phyloP scores from a whole-genome alignment of 2,113 vertebrate species.

The Gallinago paraguaiae region DNA sequence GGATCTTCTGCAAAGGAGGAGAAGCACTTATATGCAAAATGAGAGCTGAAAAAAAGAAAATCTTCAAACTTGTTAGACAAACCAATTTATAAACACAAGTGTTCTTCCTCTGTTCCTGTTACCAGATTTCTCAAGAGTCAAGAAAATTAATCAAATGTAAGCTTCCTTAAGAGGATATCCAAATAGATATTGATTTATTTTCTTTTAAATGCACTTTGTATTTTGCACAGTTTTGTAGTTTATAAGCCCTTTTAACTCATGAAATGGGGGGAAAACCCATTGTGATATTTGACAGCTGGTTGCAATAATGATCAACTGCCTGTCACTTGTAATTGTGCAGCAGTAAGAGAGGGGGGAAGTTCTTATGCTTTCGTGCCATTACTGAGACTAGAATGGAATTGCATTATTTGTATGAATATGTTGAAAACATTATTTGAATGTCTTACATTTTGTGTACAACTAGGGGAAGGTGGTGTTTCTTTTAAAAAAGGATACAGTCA shows the following conservation, averaged over 20 bases:
- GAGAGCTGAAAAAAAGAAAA: background rate
- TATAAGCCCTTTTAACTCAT: conserved; percentile 20
- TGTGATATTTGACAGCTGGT: conserved; percentile 21
- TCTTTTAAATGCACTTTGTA: background rate
- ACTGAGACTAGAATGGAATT: background rate
- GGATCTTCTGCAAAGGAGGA: background rate
- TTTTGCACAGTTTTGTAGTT: conserved; percentile 18
- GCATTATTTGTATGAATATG: background rate
- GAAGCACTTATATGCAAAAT: background rate
- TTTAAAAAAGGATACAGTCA: background rate
- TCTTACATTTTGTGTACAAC: background rate
- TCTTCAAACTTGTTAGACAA: conserved; percentile 28
- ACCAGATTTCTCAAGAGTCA: conserved; percentile 39
- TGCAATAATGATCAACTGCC: conserved; percentile 33
- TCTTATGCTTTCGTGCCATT: background rate
- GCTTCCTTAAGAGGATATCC: conserved; percentile 3
- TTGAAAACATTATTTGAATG: background rate
- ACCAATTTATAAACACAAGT: conserved; percentile 23
- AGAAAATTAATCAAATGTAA: conserved; percentile 44
- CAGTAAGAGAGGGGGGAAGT: background rate
- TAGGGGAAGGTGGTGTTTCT: background rate
- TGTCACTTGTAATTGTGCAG: conserved; percentile 9
- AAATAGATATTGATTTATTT: conserved; percentile 18
- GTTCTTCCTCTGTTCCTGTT: conserved; percentile 30
- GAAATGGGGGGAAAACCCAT: background rate